Percentiles rank a stretch among this genome's conserved stretches.
Conservation (phyloP, 2,797 vertebrate genomes). For the Bufotes viridis region DNA sequence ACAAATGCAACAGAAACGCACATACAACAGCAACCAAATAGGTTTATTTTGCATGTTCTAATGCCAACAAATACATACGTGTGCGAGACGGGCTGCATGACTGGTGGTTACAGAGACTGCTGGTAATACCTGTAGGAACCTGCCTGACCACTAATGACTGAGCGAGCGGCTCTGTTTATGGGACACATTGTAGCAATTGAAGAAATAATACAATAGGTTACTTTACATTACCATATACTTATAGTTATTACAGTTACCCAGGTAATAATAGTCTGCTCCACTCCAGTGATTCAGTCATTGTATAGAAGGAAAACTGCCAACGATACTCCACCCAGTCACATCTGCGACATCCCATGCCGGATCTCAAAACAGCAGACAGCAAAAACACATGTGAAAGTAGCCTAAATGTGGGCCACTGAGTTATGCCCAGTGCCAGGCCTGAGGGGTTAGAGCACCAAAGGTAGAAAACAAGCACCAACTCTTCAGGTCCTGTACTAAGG, state of each 20-base stretch:
- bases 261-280: background rate
- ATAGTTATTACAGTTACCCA: background rate
- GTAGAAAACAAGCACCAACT: too few relatives aligned
- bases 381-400: too few relatives aligned
- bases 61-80: background rate
- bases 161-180: background rate
- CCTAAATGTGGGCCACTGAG: too few relatives aligned
- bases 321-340: conserved; percentile 17
- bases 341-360: too few relatives aligned
- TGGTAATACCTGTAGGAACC: conserved; percentile 14
- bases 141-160: background rate
- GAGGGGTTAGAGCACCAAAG: too few relatives aligned
- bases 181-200: background rate
- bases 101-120: background rate
- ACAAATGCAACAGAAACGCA: background rate
- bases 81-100: background rate
- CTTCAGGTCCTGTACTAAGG: too few relatives aligned
- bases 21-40: background rate
- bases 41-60: background rate
- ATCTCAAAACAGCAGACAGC: too few relatives aligned
- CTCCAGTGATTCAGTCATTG: conserved; percentile 20
- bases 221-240: background rate
- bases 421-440: too few relatives aligned
- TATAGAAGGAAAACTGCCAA: conserved; percentile 6
- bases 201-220: background rate